phyloP scores from a whole-genome alignment of 2,888 invertebrate genomes.

The Pristionchus maxplancki region DNA sequence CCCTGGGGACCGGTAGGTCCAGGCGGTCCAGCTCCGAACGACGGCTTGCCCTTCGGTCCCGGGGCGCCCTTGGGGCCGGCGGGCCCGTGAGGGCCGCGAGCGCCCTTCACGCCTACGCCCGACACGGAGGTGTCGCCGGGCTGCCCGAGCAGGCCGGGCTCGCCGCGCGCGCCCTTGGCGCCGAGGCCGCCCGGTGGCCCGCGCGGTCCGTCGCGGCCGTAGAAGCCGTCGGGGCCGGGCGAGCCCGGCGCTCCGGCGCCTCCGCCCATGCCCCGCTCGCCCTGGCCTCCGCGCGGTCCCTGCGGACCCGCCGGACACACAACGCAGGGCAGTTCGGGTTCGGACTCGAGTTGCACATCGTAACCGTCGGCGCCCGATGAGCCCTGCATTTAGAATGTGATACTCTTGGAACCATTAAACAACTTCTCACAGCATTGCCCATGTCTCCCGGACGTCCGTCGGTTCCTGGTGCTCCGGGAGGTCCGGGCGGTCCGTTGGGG shows the following conservation, averaged over 20 bases:
- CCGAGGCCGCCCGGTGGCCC: constrained; percentile 68
- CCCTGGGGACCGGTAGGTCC: constrained; percentile 72
- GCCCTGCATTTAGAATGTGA: neutral
- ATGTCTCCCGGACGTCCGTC: constrained; percentile 73
- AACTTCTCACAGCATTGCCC: constrained; percentile 62
- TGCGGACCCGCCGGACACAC: constrained; percentile 77
- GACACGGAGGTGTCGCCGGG: constrained; percentile 70
- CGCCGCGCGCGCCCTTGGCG: constrained; percentile 61
- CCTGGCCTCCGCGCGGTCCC: constrained; percentile 75
- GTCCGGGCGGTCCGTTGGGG: constrained; percentile 74
- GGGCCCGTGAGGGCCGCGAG: constrained; percentile 70
- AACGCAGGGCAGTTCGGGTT: constrained; percentile 76
- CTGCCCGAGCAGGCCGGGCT: constrained; percentile 63
- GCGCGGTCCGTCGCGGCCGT: constrained; percentile 68
- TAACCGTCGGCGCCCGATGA: constrained; percentile 73
- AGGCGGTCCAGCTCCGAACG: constrained; percentile 63
- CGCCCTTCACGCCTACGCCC: constrained; percentile 73
- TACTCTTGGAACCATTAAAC: neutral
- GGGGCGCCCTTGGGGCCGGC: constrained; percentile 58
- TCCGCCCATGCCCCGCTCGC: constrained; percentile 74
- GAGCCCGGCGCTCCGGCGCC: constrained; percentile 64
- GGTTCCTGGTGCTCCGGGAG: constrained; percentile 71
- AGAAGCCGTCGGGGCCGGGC: constrained; percentile 68
- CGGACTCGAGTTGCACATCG: constrained; percentile 74
- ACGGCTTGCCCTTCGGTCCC: constrained; percentile 48